Conservation (phyloP, 2,113 vertebrate species). For the Eubucco bourcierii region DNA sequence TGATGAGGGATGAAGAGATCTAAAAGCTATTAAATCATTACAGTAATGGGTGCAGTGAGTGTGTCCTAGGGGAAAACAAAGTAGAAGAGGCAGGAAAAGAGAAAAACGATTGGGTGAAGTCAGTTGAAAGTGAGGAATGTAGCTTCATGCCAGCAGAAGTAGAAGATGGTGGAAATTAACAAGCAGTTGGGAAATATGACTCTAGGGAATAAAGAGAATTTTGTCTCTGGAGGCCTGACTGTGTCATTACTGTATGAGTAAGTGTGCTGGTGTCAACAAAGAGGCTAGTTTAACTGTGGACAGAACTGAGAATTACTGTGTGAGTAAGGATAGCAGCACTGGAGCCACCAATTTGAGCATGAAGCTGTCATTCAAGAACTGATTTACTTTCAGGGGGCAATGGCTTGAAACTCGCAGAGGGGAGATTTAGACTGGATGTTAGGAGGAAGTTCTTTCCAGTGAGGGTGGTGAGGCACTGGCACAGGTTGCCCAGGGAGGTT, state of each 20-base stretch:
- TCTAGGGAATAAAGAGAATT: constrained; percentile 16
- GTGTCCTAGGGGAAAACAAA: constrained; percentile 8
- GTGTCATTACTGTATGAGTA: background rate
- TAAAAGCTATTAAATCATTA: constrained; percentile 19
- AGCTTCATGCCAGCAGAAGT: constrained; percentile 3
- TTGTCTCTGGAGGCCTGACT: background rate
- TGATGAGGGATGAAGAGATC: background rate
- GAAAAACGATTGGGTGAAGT: background rate
- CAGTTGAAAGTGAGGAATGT: constrained; percentile 23
- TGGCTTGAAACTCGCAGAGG: too few species aligned
- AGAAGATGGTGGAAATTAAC: constrained; percentile 33
- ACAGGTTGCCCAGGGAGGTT: too few species aligned
- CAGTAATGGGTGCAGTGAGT: background rate
- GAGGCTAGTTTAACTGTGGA: constrained; percentile 18
- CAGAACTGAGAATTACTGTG: background rate
- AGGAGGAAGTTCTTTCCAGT: too few species aligned
- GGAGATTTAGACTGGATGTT: too few species aligned
- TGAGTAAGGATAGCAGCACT: constrained; percentile 21
- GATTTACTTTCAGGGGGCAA: too few species aligned
- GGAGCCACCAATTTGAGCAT: constrained; percentile 21
- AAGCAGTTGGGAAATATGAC: background rate
- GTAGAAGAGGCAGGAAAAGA: background rate
- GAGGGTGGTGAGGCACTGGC: too few species aligned
- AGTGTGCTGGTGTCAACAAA: background rate
- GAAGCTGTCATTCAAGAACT: background rate